Base-by-base conservation (phyloP, 2,888 invertebrate species). In the Ashinkailepas kermadecensis region DNA sequence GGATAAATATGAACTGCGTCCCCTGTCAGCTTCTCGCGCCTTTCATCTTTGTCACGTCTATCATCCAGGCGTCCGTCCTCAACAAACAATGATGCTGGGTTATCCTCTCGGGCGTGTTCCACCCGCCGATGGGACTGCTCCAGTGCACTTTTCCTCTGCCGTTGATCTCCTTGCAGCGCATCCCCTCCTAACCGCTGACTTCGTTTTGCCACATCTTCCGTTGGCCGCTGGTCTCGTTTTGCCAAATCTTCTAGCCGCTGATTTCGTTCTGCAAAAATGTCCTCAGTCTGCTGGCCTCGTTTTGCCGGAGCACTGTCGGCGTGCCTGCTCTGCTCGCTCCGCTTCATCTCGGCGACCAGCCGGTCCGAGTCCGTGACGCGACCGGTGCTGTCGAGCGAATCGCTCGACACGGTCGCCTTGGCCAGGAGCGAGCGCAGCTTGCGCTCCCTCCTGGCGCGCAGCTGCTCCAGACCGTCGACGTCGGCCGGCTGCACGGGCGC, bases 261-360 rank as follows among this genome's bases (percentile, higher is more conserved):
- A 39, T 39, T 39, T 39, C 39, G 39, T 39, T 39, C 4, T 1
- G 4, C 39, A 1, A 39, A 39, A 1, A 39, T 39, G 4, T 39
- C 39, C 39, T 39, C 39, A 39, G 39, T 4, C 2, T 39, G 39
- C 39, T 39, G 39, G 39, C 39, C 39, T 39, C 39, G 39, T 39
- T 39, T 39, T 39, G 39, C 39, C 39, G n/a, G n/a, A 39, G 39
- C 39, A 39, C 39, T 39, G 39, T 4, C 39, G 39, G 39, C 39
- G 39, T 39, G 39, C 39, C 2, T 4, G 39, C 39, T 39, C 39
- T 39, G 39, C 65, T 65, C 65, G 3, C 23, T 9, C 0, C 12
- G 23, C 65, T 65, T 65, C 65, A 65, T n/a, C 65, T 65, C 65
- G 65, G 65, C 65, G 65, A 65, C n/a, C n/a, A 65, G 65, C 23